Percentiles rank a stretch among this genome's conserved stretches.
Conservation (phyloP, 2,888 invertebrate species). For the Tipula confusa region DNA sequence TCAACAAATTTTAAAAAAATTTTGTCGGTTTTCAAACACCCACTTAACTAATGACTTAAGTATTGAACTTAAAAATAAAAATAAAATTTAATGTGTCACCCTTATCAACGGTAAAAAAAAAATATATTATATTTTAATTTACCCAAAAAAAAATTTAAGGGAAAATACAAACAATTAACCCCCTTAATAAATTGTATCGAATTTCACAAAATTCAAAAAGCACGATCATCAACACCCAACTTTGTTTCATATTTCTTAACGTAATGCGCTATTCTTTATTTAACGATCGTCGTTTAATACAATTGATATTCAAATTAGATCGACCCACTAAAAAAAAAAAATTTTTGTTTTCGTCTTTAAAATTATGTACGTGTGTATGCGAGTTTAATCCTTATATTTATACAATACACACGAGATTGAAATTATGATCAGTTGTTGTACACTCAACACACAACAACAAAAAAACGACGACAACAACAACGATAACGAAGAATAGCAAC, state of each 20-base stretch:
- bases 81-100: not conserved
- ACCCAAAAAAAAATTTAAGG: not conserved
- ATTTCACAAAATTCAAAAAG: not conserved
- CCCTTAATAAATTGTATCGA: slow-evolving; percentile 4
- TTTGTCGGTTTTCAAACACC: not conserved
- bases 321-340: not conserved
- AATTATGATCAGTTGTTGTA: not conserved
- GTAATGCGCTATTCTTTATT: too few relatives aligned
- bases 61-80: not conserved
- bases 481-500: not conserved
- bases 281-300: not conserved
- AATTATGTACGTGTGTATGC: not conserved
- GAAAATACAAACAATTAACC: slow-evolving; percentile 4
- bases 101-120: not conserved
- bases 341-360: not conserved
- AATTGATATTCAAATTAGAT: slow-evolving; percentile 20
- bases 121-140: not conserved
- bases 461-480: not conserved
- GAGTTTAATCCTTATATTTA: not conserved
- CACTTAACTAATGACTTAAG: slow-evolving; percentile 20
- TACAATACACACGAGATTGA: not conserved
- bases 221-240: not conserved
- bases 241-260: not conserved
- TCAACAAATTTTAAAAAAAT: not conserved
- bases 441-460: not conserved